Base-by-base conservation (phyloP, 2,113 vertebrate species). In the Lepus europaeus region DNA sequence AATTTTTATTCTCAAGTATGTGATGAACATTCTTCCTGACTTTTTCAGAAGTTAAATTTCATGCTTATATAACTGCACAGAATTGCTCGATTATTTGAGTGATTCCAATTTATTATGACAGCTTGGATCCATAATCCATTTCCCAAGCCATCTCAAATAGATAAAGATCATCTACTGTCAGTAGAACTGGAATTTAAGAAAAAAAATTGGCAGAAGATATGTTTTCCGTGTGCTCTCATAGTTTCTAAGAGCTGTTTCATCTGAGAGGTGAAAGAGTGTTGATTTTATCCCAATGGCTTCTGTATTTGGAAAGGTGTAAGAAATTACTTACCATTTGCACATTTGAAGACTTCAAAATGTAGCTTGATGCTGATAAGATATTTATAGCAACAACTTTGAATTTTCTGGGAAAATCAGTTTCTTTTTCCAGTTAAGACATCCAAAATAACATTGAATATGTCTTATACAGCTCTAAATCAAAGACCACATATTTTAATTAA, bases 131-230 rank as follows among this genome's bases (percentile, higher is more conserved):
- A 59, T 94, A 74, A 97, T 49, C 33, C 59, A 29, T 92, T 95
- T 90, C 84, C 77, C 72, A 82, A 49, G 92, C 81, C 91, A 96
- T 95, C 31, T 66, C 45, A 91, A 95, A 94, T 39, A 98, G 97
- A 97, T 96, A 96, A 97, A 95, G 83, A 91, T 95, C 61, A 84
- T 93, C 89, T 96, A 95, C 79, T 93, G 90, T 96, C 93, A 96
- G 64, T 81, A 63, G 61, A 95, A 91, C 39, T 92, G 74, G 45
- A 74, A 87, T 63, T 89, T 89, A 85, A 76, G 31, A 22, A 73
- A 87, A 87, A 92, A 89, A 66, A 45, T 89, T 96, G 87, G 85
- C 77, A 87, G 59, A 87, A 91, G 53, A 39, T 13, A 56, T 33
- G 2, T 85, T 92, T 90, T 83, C 63, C 53, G 88, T 92, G 72